These are phyloP conservation scores for Riptortus pedestris DNA, from an alignment of 1,140 invertebrate species.

Conservation along the genomic window DNA sequence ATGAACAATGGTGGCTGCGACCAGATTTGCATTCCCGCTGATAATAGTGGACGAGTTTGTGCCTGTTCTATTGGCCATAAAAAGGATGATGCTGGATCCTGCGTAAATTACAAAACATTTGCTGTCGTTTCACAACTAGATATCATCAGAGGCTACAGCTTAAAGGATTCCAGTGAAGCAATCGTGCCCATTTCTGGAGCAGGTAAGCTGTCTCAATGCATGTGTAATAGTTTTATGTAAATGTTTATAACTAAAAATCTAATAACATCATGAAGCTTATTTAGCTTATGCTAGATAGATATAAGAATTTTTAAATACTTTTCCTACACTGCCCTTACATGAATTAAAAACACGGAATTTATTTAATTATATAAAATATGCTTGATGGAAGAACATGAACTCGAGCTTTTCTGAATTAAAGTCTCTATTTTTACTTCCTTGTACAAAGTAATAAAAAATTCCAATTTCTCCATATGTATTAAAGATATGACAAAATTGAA, in stretches of 20 bases:
- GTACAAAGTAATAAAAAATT: too few relatives aligned
- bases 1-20: slow-evolving; percentile 82
- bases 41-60: slow-evolving; percentile 59
- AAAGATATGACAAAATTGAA: too few relatives aligned
- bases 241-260: not conserved
- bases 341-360: too few relatives aligned
- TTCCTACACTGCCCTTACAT: too few relatives aligned
- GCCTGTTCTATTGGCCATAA: slow-evolving; percentile 79
- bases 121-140: slow-evolving; percentile 83
- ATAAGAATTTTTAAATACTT: too few relatives aligned
- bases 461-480: too few relatives aligned
- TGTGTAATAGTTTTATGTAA: too few relatives aligned
- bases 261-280: not conserved
- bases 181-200: slow-evolving; percentile 85
- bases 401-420: too few relatives aligned
- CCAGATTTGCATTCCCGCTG: slow-evolving; percentile 80
- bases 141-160: slow-evolving; percentile 74
- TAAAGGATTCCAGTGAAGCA: slow-evolving; percentile 75
- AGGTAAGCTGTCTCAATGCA: slow-evolving; percentile 44
- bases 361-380: too few relatives aligned
- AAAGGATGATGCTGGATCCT: slow-evolving; percentile 57
- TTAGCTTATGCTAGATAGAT: too few relatives aligned
- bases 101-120: slow-evolving; percentile 77
- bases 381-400: too few relatives aligned
- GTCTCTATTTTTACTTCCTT: too few relatives aligned